phyloP scores from a whole-genome alignment of 2,113 vertebrate species.

The Glareola pratincola region DNA sequence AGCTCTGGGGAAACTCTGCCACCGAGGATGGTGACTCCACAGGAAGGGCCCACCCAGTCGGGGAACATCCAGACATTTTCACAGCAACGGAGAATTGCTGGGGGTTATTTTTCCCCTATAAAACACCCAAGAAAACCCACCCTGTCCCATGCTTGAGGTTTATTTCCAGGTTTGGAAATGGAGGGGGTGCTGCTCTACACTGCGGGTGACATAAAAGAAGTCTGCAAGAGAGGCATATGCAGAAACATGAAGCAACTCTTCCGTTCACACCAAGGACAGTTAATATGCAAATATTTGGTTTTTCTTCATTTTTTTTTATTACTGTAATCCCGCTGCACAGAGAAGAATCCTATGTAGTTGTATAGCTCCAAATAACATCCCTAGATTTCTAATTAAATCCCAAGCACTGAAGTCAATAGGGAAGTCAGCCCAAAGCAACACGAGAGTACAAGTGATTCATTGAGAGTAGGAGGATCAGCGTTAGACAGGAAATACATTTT shows the following conservation, averaged over 20 bases:
- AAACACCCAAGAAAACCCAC: neutral
- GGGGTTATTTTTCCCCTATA: neutral
- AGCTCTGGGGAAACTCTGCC: neutral
- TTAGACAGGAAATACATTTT: conserved; percentile 9
- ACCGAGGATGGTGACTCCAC: too few relatives aligned
- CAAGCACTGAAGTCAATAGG: neutral
- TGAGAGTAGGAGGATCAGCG: neutral
- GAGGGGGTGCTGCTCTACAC: neutral
- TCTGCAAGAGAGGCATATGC: fast-evolving
- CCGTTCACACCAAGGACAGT: neutral
- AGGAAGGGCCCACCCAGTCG: neutral
- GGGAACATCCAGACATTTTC: neutral
- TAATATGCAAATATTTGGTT: neutral
- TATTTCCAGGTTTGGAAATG: neutral
- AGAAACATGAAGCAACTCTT: neutral
- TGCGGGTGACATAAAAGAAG: neutral
- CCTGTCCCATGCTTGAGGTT: fast-evolving
- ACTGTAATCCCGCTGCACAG: neutral
- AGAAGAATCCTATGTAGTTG: neutral
- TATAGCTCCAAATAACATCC: neutral
- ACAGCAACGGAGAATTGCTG: fast-evolving
- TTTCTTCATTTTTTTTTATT: neutral
- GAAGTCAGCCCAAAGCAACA: conserved; percentile 6
- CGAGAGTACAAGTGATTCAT: neutral
- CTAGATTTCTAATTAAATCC: conserved; percentile 6